These are phyloP conservation scores for Eutolmus rufibarbis DNA, from an alignment of 2,888 invertebrate species.

Conservation along the genomic window DNA sequence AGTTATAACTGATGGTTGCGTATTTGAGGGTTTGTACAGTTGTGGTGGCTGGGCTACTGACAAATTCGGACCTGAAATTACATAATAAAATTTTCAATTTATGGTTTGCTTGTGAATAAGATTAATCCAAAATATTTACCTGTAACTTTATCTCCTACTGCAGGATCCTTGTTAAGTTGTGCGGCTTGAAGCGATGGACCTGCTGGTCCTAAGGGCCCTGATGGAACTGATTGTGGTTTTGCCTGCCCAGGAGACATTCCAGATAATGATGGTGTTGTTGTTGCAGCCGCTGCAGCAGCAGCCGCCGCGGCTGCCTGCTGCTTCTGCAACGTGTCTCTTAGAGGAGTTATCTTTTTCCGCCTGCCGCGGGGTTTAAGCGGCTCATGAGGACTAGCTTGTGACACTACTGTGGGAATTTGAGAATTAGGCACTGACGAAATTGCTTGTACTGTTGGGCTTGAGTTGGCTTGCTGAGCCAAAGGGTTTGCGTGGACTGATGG, in stretches of 20 bases:
- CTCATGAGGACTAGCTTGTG: conserved; percentile 24
- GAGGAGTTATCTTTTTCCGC: conserved; percentile 62
- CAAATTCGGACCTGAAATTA: conserved; percentile 52
- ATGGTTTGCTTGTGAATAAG: background rate
- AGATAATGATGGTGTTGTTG: background rate
- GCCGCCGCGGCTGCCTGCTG: conserved; percentile 66
- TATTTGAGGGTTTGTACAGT: conserved; percentile 63
- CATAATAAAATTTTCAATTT: background rate
- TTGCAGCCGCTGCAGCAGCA: conserved; percentile 60
- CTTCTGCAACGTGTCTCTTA: conserved; percentile 62
- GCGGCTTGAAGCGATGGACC: conserved; percentile 38
- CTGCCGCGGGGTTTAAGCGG: conserved; percentile 58
- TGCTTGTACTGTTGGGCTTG: conserved; percentile 46
- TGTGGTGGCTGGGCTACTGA: conserved; percentile 64
- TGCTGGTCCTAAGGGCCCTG: conserved; percentile 15
- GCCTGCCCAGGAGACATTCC: conserved; percentile 19
- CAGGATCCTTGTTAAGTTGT: conserved; percentile 19
- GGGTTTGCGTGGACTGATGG: conserved; percentile 41
- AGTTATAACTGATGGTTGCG: conserved; percentile 69
- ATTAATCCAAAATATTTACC: background rate
- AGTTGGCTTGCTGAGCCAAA: background rate
- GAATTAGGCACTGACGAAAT: conserved; percentile 41
- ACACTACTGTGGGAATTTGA: conserved; percentile 37
- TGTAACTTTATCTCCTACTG: background rate
- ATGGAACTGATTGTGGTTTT: conserved; percentile 31